Conservation (phyloP, 2,113 vertebrate genomes). For the Talpa occidentalis region DNA sequence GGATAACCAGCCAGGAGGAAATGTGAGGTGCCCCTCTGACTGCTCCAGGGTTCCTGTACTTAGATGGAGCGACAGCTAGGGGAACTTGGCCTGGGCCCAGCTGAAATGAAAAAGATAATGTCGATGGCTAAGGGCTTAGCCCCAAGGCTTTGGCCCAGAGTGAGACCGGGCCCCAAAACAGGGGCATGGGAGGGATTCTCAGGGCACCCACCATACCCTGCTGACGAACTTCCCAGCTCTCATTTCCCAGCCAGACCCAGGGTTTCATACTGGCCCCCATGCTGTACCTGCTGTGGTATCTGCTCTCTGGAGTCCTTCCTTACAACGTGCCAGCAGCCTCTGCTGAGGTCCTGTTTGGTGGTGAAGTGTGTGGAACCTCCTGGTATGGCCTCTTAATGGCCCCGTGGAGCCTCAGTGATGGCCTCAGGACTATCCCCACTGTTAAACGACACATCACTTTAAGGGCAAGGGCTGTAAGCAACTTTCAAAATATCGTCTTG, state of each 20-base stretch:
- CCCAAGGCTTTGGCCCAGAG: background rate
- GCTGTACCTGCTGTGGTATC: background rate
- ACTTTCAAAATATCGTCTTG: constrained; percentile 3
- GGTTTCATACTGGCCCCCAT: background rate
- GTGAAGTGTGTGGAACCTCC: background rate
- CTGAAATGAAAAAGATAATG: background rate
- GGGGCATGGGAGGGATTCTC: background rate
- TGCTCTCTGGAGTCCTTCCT: background rate
- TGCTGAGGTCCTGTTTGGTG: background rate
- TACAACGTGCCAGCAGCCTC: background rate
- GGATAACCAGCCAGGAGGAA: background rate
- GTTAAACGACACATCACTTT: too few species aligned
- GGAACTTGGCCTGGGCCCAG: background rate
- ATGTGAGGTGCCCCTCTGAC: background rate
- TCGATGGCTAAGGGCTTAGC: background rate
- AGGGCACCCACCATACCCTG: background rate
- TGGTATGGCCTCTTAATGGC: background rate
- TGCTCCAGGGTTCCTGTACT: background rate
- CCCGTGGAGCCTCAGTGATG: background rate
- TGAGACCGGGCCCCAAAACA: background rate
- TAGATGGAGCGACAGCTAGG: background rate
- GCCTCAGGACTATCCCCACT: background rate
- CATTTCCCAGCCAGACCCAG: background rate
- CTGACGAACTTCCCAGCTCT: background rate
- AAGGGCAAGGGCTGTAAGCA: background rate